Evolutionary conservation across 2,888 invertebrate species (phyloP), one percentile per base, ranked within the genome.

Genomic region (Chrysina gloriosa): DNA sequence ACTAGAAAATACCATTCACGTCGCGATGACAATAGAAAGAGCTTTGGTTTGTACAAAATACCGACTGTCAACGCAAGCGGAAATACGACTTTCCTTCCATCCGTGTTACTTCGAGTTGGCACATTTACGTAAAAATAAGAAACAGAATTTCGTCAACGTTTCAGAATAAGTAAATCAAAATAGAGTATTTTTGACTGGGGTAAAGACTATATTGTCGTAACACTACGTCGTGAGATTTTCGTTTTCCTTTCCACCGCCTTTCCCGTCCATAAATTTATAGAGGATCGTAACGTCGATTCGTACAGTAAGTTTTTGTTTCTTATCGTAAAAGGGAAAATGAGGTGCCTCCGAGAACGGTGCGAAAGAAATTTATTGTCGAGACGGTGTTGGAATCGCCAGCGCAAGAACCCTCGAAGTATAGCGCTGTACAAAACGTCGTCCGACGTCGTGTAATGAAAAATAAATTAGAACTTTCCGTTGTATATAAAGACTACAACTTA

Each of bases 101-200:
- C n/a, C n/a, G n/a, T 14, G 5, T 19, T 19, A 21, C 19, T 9
- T 45, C 1, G 1, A 7, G 9, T 45, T 45, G 21, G 19, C 14
- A 21, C 19, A 6, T 45, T n/a, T 3, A 45, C 6, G 9, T n/a
- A 27, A 3, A 25, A 27, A 21, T 9, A 36, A 21, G n/a, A 25
- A 14, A 23, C 39, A 0, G 21, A 45, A 42, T 61, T 61, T 61
- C 29, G 19, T 31, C n/a, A 61, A 27, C 19, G 42, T 42, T 61
- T 61, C 42, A 27, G 29, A 42, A 61, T 39, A 58, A 42, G 42
- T 45, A 61, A 42, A 58, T 14, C 42, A n/a, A n/a, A n/a, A n/a
- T n/a, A n/a, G n/a, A n/a, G n/a, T n/a, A n/a, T n/a, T n/a, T n/a
- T n/a, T n/a, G n/a, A n/a, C n/a, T n/a, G n/a, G n/a, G n/a, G n/a